Conservation (phyloP, 2,797 vertebrate species). For the Cossypha dichroa region DNA sequence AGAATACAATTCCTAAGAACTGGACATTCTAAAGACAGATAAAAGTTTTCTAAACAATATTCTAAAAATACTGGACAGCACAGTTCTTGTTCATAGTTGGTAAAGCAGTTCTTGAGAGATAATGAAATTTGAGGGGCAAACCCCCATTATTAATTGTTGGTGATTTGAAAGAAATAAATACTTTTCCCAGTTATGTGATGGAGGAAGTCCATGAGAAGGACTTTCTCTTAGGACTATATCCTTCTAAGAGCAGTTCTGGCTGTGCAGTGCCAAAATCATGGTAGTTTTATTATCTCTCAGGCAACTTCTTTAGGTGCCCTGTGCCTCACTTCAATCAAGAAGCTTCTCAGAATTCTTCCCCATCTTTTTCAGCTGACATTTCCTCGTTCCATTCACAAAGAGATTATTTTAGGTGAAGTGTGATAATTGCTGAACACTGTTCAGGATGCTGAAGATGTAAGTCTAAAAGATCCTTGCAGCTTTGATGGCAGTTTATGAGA, state of each 20-base stretch:
- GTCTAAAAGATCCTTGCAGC: not conserved
- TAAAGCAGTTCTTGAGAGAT: not conserved
- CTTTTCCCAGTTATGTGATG: not conserved
- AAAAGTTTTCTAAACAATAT: not conserved
- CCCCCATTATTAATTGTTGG: not conserved
- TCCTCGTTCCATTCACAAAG: not conserved
- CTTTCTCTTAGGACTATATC: not conserved
- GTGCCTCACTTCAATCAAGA: not conserved
- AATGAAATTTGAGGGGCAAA: not conserved
- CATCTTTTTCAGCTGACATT: not conserved
- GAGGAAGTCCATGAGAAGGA: not conserved
- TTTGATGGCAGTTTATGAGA: not conserved
- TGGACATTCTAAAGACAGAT: not conserved
- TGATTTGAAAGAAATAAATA: not conserved
- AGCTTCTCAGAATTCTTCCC: not conserved
- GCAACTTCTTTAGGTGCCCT: not conserved
- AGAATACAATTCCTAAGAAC: not conserved
- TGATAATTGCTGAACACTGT: not conserved
- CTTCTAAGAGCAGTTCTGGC: not conserved
- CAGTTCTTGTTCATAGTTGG: not conserved
- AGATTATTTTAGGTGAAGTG: not conserved
- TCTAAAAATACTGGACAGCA: not conserved
- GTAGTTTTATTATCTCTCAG: not conserved
- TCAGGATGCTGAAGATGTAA: not conserved
- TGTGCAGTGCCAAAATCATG: not conserved